These are phyloP conservation scores for Palythoa caribaeorum DNA, from an alignment of 92 coral and sea anemone genomes.

Conservation along the genomic window DNA sequence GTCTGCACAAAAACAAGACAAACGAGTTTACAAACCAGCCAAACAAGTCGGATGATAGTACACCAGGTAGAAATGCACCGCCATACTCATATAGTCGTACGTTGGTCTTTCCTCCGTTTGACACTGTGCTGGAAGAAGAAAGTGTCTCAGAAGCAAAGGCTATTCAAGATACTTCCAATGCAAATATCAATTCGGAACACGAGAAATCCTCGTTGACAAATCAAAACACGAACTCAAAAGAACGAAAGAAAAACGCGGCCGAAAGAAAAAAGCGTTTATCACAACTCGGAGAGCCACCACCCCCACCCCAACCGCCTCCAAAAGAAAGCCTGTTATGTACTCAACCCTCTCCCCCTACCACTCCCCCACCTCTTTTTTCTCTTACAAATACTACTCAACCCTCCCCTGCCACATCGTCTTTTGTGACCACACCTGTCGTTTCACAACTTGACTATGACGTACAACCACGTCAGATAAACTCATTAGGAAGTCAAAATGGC, in stretches of 20 bases:
- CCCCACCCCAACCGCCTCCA: constrained; percentile 33
- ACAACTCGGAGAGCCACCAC: constrained; percentile 35
- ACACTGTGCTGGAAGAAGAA: constrained; percentile 4
- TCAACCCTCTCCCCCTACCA: neutral
- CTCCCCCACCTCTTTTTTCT: constrained; percentile 41
- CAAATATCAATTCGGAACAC: neutral
- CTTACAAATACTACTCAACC: neutral
- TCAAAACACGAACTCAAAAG: constrained; percentile 15
- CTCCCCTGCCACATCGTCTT: neutral
- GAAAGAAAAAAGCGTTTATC: constrained; percentile 31
- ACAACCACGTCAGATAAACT: neutral
- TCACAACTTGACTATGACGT: neutral
- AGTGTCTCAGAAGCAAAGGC: neutral
- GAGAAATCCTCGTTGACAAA: neutral
- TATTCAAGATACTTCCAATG: constrained; percentile 12
- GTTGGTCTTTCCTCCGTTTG: constrained; percentile 47
- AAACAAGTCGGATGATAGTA: constrained; percentile 16
- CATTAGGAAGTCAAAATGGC: neutral
- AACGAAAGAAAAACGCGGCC: constrained; percentile 21
- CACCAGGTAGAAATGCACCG: constrained; percentile 37
- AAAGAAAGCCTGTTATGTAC: neutral
- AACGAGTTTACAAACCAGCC: constrained; percentile 15
- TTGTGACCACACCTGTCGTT: neutral
- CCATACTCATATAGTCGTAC: constrained; percentile 64
- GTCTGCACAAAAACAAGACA: neutral